Evolutionary conservation across 2,113 vertebrate genomes (phyloP).

Genomic region (Carassius auratus): DNA sequence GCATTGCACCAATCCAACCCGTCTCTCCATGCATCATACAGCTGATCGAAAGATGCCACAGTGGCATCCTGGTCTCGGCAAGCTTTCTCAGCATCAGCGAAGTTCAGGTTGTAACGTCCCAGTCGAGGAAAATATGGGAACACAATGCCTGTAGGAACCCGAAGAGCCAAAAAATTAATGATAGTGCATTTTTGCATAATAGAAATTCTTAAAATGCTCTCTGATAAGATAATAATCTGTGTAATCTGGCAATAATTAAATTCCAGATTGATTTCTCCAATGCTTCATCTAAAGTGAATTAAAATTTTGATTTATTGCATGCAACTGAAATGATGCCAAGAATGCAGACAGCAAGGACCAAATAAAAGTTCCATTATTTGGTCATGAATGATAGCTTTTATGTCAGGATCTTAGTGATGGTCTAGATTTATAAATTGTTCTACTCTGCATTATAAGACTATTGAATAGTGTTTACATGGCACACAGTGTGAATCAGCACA

Average conservation of each 20-base stretch:
- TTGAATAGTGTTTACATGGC: slow-evolving; percentile 40
- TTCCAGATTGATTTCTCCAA: neutral
- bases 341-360: neutral
- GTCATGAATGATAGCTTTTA: slow-evolving; percentile 57
- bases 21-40: slow-evolving; percentile 86
- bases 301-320: neutral
- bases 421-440: slow-evolving; percentile 11
- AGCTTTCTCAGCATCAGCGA: slow-evolving; percentile 83
- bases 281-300: neutral
- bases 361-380: neutral
- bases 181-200: neutral
- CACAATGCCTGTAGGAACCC: slow-evolving; percentile 79
- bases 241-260: slow-evolving; percentile 1
- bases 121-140: slow-evolving; percentile 89
- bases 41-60: slow-evolving; percentile 91
- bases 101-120: slow-evolving; percentile 94
- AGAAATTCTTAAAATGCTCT: neutral
- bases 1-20: slow-evolving; percentile 98
- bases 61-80: slow-evolving; percentile 88
- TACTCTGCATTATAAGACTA: slow-evolving; percentile 26
- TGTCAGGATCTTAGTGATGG: slow-evolving; percentile 60
- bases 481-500: slow-evolving; percentile 35
- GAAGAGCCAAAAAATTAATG: neutral
- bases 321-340: slow-evolving; percentile 3
- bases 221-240: neutral